Conservation (phyloP, 2,797 vertebrate species). For the Lepus townsendii region DNA sequence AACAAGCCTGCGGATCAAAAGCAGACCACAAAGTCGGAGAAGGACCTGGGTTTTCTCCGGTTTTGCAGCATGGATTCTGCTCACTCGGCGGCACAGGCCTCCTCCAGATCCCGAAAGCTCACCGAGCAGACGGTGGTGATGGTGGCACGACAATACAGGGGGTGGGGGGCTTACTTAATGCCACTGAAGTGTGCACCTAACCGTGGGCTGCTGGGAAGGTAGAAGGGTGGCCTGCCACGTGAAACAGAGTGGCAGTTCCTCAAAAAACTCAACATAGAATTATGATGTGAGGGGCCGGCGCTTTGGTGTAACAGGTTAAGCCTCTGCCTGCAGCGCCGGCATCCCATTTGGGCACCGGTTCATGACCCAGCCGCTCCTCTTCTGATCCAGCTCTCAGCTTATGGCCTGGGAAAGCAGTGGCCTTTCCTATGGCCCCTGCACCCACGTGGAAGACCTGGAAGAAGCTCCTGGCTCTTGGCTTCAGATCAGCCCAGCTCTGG, state of each 20-base stretch:
- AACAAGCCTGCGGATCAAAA: slow-evolving; percentile 62
- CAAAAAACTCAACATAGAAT: background rate
- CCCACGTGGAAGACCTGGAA: too few relatives aligned
- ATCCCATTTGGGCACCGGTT: too few relatives aligned
- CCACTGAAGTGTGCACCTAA: background rate
- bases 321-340: too few relatives aligned
- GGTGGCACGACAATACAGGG: background rate
- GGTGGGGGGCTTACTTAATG: background rate
- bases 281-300: background rate
- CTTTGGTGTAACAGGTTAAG: too few relatives aligned
- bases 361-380: too few relatives aligned
- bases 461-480: too few relatives aligned
- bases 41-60: background rate
- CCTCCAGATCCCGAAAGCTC: background rate
- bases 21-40: slow-evolving; percentile 10
- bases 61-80: background rate
- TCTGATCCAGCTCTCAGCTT: too few relatives aligned
- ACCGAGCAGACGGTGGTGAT: background rate
- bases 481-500: too few relatives aligned
- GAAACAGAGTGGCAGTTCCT: background rate
- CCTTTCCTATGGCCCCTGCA: too few relatives aligned
- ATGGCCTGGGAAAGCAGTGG: too few relatives aligned
- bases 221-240: background rate
- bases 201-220: background rate
- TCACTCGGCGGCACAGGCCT: background rate